These are phyloP conservation scores for Enchytraeus crypticus DNA, from an alignment of 2,888 invertebrate genomes.

Conservation along the genomic window DNA sequence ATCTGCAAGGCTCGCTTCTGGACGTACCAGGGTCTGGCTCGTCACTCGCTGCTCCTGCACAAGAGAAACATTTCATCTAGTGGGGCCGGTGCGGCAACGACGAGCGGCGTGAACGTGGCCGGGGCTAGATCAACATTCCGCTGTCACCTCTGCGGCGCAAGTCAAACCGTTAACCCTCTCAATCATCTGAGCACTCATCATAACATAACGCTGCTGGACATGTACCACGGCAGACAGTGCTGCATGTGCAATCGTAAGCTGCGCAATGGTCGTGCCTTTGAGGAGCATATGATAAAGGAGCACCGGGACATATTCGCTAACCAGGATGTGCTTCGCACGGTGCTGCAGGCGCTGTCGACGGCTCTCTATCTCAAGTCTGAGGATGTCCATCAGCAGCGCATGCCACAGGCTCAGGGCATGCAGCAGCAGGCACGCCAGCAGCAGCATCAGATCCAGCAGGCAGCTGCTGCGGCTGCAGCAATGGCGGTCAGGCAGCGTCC, in stretches of 20 bases:
- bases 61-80: conserved; percentile 1
- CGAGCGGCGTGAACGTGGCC: not conserved
- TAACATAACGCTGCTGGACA: conserved; percentile 18
- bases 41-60: conserved; percentile 16
- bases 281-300: conserved; percentile 18
- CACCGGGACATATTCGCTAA: conserved; percentile 20
- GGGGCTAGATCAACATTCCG: not conserved
- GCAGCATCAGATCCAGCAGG: not conserved
- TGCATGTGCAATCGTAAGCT: conserved; percentile 16
- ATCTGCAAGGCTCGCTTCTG: conserved; percentile 15
- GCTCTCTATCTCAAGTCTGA: conserved; percentile 14
- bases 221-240: conserved; percentile 16
- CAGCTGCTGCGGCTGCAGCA: no score
- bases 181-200: conserved; percentile 19
- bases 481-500: not conserved
- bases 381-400: no score
- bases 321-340: conserved; percentile 18
- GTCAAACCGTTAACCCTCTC: conserved; percentile 15
- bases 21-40: conserved; percentile 20
- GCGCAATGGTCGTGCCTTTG: conserved; percentile 12
- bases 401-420: no score
- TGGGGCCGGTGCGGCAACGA: no score
- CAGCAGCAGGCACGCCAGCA: no score
- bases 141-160: conserved; percentile 15
- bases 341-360: conserved; percentile 18